Evolutionary conservation across 2,888 invertebrate species (phyloP), one percentile per base, ranked within the genome.

Genomic region (Erpobdella octoculata): DNA sequence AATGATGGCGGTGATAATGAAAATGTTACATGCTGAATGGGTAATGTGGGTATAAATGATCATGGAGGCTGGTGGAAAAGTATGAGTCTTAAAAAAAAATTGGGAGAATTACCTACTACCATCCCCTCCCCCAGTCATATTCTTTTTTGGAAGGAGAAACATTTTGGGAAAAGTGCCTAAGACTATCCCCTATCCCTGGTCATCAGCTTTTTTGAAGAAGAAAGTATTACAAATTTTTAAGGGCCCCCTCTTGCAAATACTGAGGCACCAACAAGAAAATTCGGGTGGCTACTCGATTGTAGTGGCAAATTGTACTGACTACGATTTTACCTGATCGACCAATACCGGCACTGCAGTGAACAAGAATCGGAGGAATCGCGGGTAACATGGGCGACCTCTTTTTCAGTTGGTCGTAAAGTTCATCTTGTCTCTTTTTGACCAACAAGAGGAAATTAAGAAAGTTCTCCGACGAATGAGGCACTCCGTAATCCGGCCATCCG

Each of bases 401-500:
- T 68, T 91, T 92, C 78, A 92, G 83, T n/a, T 88, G 88, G 80
- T 83, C 84, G 78, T 81, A 84, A 61, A 88, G 88, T 83, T 93
- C 92, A 81, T 90, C 89, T 80, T 84, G 84, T 66, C 80, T 78
- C 36, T 90, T 88, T 70, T 93, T 88, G 76, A 92, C 92, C 79
- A 89, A 87, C 78, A 89, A 88, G 80, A 94, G 86, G 85, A 94
- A 94, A 81, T 91, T 90, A 79, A 95, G 86, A 88, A 94, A 91
- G 73, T 92, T 92, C 82, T 88, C 87, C 28, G 93, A 93, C 77
- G 91, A 89, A 74, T 87, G 86, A 78, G 95, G 96, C 78, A 94
- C 93, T 77, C 95, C 95, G 84, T 95, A 95, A 86, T 96, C 95
- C 69, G 95, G 90, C 90, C 90, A 90, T 73, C 91, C 90, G 74